Evolutionary conservation across 2,888 invertebrate species (phyloP).

Genomic region (Ichneumoninae sp.): DNA sequence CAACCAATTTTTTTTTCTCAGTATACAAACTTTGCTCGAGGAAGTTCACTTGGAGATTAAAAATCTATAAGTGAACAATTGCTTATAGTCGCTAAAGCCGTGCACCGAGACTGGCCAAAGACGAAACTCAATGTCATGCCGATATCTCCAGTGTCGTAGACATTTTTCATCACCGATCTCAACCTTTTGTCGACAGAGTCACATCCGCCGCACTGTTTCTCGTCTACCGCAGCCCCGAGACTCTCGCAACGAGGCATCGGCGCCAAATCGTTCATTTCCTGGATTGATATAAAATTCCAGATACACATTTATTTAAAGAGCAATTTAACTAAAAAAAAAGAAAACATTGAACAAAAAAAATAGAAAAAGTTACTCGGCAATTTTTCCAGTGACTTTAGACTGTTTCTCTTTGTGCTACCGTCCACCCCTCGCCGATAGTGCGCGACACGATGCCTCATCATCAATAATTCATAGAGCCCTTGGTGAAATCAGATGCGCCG

Average conservation of each 20-base stretch:
- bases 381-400: neutral
- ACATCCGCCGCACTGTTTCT: neutral
- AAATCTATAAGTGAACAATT: too few species aligned
- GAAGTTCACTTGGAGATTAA: too few species aligned
- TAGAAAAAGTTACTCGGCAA: neutral
- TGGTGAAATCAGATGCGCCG: constrained; percentile 59
- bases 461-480: constrained; percentile 61
- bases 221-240: neutral
- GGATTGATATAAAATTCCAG: constrained; percentile 4
- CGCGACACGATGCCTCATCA: constrained; percentile 32
- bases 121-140: too few species aligned
- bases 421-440: constrained; percentile 15
- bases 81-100: too few species aligned
- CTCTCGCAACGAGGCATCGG: neutral
- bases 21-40: too few species aligned
- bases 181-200: neutral
- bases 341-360: neutral
- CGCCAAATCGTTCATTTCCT: neutral
- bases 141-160: too few species aligned
- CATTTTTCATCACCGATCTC: constrained; percentile 13
- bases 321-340: constrained; percentile 11
- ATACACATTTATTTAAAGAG: neutral
- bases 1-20: too few species aligned
- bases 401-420: constrained; percentile 5
- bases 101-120: too few species aligned